Evolutionary conservation across 1,140 invertebrate genomes (phyloP), one percentile per base, ranked within the genome.

Genomic region (Solenopsis invicta): DNA sequence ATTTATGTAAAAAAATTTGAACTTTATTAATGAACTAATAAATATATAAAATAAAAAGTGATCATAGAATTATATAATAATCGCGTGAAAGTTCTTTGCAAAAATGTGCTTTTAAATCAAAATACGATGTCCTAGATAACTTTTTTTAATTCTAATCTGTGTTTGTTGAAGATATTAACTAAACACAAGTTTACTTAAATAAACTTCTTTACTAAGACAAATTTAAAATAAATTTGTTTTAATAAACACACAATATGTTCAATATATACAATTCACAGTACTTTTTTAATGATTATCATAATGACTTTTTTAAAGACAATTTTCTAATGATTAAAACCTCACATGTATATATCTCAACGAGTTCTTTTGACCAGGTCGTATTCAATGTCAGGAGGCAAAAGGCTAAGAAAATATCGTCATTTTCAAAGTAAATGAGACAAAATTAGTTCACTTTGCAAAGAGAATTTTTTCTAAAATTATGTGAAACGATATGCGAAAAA

Each of bases 381-480:
- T 72, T 54, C 1, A 72, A 29, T 29, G 29, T 45, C 48, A 21
- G 37, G 6, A 75, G 52, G n/a, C 37, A 76, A 62, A 74, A 48
- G n/a, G 4, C 56, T 5, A 54, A 29, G 18, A 5, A 21, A 4
- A 74, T 54, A 37, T 24, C n/a, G 4, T 0, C 10, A 21, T 9
- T 29, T 52, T 16, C 3, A 41, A 75, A 59, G 48, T 34, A 56
- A 50, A 74, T 4, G 12, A n/a, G 66, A 34, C 4, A 45, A 45
- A 54, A 18, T n/a, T 0, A 74, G 21, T 34, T 48, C 1, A 16
- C 37, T 41, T n/a, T 34, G 21, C 41, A 86, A 76, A 88, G 29
- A 66, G 59, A 56, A 85, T 78, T 50, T 12, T 9, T 16, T 6
- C 50, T 62, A 21, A 89, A 87, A 85, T 87, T 89, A 84, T 54